Evolutionary conservation across 2,888 invertebrate species (phyloP).

Genomic region (Himalopsyche tibetana): DNA sequence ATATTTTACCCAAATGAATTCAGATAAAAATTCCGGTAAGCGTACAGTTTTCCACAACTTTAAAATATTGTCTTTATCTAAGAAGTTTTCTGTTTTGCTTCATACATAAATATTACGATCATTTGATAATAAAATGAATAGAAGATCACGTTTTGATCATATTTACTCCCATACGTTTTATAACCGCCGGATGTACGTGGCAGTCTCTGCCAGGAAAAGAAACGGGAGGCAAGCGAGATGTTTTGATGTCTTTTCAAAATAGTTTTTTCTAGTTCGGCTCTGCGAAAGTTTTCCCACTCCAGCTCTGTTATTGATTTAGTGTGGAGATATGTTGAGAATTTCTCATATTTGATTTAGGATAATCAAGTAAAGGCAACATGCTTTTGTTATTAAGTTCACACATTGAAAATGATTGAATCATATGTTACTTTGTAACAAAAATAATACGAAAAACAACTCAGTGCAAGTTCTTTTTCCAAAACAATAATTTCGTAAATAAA

Average conservation of each 20-base stretch:
- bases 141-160: slow-evolving; percentile 36
- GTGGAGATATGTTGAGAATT: slow-evolving; percentile 16
- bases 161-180: slow-evolving; percentile 40
- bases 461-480: no score
- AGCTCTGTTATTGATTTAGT: not conserved
- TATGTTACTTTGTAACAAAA: no score
- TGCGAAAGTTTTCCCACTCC: slow-evolving; percentile 15
- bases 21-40: no score
- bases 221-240: not conserved
- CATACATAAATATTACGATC: slow-evolving; percentile 32
- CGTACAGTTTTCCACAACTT: not conserved
- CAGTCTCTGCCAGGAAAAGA: not conserved
- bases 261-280: slow-evolving; percentile 30
- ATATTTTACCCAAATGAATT: no score
- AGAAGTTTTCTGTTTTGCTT: slow-evolving; percentile 16
- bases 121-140: slow-evolving; percentile 38
- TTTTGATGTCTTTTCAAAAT: slow-evolving; percentile 42
- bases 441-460: no score
- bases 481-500: no score
- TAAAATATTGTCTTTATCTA: slow-evolving; percentile 14
- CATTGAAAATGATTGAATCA: no score
- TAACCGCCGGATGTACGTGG: slow-evolving; percentile 39
- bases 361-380: no score
- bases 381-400: no score
- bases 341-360: not conserved